Evolutionary conservation across 2,888 invertebrate genomes (phyloP).

Genomic region (Antheraea yamamai): DNA sequence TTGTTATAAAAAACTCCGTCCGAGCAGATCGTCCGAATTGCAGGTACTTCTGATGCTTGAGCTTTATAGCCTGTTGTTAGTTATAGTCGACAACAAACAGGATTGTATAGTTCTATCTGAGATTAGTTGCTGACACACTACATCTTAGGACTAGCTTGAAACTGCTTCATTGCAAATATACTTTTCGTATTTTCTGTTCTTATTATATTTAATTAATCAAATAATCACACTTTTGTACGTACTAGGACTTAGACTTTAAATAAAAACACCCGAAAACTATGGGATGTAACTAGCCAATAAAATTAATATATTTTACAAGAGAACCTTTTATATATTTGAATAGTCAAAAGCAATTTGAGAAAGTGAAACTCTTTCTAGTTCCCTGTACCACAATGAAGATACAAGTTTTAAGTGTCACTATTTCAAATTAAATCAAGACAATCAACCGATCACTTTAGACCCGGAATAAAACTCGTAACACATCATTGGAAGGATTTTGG

Average conservation of each 20-base stretch:
- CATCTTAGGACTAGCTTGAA: neutral
- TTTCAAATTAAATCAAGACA: no score
- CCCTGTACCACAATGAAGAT: no score
- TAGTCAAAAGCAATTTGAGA: neutral
- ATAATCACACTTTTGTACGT: no score
- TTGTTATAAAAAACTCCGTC: neutral
- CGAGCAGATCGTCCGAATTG: neutral
- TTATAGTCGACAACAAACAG: neutral
- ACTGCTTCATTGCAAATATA: neutral
- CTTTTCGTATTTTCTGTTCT: no score
- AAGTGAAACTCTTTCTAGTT: neutral
- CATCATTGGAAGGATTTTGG: neutral
- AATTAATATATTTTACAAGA: neutral
- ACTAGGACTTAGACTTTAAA: no score
- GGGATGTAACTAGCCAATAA: neutral
- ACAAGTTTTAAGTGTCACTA: no score
- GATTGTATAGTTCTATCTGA: no score
- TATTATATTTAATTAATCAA: no score
- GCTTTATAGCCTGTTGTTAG: neutral
- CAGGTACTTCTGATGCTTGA: neutral
- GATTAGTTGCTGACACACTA: no score
- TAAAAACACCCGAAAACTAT: neutral
- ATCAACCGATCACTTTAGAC: no score
- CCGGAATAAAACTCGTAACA: no score
- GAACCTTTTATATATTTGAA: neutral